Evolutionary conservation across 2,113 vertebrate species (phyloP).

Genomic region (Lamprologus callipterus): DNA sequence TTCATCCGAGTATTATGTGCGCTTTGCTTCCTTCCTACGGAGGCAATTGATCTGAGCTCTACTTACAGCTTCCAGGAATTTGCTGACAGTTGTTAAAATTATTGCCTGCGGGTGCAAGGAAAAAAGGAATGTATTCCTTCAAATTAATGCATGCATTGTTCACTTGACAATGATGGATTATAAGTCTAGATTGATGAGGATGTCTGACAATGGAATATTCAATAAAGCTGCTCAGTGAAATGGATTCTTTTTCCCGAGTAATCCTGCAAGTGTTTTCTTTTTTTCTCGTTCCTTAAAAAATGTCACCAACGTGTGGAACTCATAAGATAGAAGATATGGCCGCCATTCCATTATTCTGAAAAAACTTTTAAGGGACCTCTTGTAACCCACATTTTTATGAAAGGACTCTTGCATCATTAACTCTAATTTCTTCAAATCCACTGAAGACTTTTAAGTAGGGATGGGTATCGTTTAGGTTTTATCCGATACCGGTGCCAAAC

Average conservation of each 20-base stretch:
- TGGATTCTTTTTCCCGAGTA: neutral
- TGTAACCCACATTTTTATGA: neutral
- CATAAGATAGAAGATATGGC: neutral
- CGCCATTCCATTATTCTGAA: neutral
- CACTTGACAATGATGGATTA: constrained; percentile 39
- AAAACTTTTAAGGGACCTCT: neutral
- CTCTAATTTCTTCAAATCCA: neutral
- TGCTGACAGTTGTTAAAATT: constrained; percentile 46
- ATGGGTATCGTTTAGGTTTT: too few relatives aligned
- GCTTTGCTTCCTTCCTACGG: neutral
- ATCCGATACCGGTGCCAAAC: too few relatives aligned
- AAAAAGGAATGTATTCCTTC: constrained; percentile 8
- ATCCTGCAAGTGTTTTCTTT: neutral
- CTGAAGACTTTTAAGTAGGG: too few relatives aligned
- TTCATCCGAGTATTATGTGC: neutral
- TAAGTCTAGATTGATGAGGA: constrained; percentile 15
- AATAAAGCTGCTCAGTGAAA: constrained; percentile 1
- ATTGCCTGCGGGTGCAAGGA: neutral
- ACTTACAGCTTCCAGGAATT: constrained; percentile 6
- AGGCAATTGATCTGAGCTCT: constrained; percentile 18
- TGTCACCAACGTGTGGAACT: neutral
- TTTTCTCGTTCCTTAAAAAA: neutral
- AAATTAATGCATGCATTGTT: constrained; percentile 37
- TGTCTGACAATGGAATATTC: constrained; percentile 29
- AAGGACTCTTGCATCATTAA: neutral